Percentiles rank a stretch among this genome's conserved stretches.
Evolutionary conservation across 2,113 vertebrate species (phyloP).

Genomic region (Amblyopsis rosae): DNA sequence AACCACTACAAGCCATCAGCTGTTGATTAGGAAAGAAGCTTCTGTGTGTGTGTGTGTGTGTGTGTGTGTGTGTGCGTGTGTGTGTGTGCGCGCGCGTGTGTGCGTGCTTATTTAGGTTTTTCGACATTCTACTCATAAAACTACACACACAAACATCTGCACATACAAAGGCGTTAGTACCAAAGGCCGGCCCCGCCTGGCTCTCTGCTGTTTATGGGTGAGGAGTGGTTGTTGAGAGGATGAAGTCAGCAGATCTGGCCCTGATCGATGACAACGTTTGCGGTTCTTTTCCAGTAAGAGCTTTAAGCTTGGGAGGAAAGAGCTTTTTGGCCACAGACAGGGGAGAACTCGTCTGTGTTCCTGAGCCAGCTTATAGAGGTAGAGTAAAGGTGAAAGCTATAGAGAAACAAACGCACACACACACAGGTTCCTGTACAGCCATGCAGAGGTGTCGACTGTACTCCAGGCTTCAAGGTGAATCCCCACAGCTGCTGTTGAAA

Average conservation of each 20-base stretch:
- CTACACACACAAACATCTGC: conserved; percentile 33
- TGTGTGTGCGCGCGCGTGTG: too few species aligned
- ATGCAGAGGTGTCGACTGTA: conserved; percentile 6
- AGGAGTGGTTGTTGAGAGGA: conserved; percentile 72
- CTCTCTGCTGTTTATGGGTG: conserved; percentile 64
- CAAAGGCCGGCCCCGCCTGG: conserved; percentile 56
- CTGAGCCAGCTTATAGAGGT: conserved; percentile 13
- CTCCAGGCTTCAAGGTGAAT: conserved; percentile 2
- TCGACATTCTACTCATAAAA: conserved; percentile 4
- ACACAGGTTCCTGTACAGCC: background rate
- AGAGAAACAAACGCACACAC: conserved; percentile 12
- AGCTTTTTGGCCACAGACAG: conserved; percentile 49
- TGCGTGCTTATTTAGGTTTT: too few species aligned
- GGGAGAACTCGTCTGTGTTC: conserved; percentile 38
- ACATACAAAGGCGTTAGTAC: conserved; percentile 6
- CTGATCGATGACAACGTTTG: conserved; percentile 79
- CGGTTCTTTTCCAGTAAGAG: conserved; percentile 79
- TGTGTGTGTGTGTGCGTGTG: too few species aligned
- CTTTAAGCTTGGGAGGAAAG: conserved; percentile 67
- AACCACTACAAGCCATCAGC: too few species aligned
- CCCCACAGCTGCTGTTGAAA: conserved; percentile 17
- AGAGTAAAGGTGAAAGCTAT: conserved; percentile 29
- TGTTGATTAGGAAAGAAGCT: too few species aligned
- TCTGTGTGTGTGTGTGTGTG: too few species aligned
- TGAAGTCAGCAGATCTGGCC: conserved; percentile 76